These are phyloP conservation scores for Garrulus glandarius DNA, from an alignment of 2,797 vertebrate genomes.

Conservation along the genomic window DNA sequence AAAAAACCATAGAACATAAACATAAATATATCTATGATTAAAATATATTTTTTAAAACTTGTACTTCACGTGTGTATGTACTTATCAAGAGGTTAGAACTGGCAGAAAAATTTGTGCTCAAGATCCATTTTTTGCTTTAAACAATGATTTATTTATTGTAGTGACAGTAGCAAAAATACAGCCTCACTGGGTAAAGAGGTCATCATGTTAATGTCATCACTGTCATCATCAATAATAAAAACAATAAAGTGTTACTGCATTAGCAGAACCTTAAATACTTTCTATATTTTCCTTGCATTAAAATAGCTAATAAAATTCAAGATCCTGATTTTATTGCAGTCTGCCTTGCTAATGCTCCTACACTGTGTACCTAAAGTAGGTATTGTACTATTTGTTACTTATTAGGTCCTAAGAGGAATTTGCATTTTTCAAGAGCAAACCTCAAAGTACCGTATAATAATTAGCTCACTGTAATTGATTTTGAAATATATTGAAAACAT, in stretches of 20 bases:
- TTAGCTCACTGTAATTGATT: conserved; percentile 42
- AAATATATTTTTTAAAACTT: neutral
- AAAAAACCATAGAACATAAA: fast-evolving
- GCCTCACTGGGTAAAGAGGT: neutral
- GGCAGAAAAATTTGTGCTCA: neutral
- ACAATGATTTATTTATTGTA: neutral
- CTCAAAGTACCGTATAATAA: neutral
- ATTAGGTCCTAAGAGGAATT: neutral
- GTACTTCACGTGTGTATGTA: neutral
- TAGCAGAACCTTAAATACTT: neutral
- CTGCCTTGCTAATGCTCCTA: neutral
- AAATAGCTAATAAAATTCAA: conserved; percentile 28
- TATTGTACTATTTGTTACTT: neutral
- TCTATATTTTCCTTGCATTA: neutral
- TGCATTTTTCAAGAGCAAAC: conserved; percentile 27
- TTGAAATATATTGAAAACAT: neutral
- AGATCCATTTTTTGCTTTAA: neutral
- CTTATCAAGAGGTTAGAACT: neutral
- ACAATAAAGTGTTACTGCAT: neutral
- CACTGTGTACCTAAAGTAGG: neutral
- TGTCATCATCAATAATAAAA: neutral
- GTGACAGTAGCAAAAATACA: neutral
- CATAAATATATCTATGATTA: neutral
- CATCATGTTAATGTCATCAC: neutral
- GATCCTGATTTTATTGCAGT: neutral